Evolutionary conservation across 2,113 vertebrate genomes (phyloP).

Genomic region (Neoarius graeffei): DNA sequence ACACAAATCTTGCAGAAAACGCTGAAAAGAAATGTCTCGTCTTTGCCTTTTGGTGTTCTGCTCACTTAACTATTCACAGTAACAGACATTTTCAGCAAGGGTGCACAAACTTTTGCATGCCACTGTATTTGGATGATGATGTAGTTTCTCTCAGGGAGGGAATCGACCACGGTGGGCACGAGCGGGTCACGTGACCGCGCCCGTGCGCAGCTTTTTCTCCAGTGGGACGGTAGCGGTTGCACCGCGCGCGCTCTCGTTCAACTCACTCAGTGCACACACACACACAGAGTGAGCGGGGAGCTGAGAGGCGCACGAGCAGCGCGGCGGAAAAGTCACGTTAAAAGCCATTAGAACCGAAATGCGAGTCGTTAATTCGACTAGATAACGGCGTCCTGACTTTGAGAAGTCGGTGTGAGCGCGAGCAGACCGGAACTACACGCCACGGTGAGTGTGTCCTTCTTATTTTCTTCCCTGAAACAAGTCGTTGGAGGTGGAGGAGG

Average conservation of each 20-base stretch:
- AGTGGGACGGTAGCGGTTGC: slow-evolving; percentile 3
- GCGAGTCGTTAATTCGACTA: slow-evolving; percentile 32
- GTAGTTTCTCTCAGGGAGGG: too few relatives aligned
- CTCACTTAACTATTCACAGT: too few relatives aligned
- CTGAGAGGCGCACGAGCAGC: background rate
- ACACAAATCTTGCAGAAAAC: too few relatives aligned
- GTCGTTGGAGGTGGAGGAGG: background rate
- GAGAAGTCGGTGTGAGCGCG: slow-evolving; percentile 46
- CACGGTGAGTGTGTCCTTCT: background rate
- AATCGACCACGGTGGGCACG: too few relatives aligned
- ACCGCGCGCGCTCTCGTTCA: background rate
- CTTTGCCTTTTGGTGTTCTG: too few relatives aligned
- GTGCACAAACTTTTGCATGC: too few relatives aligned
- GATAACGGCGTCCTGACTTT: slow-evolving; percentile 46
- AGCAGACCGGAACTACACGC: background rate
- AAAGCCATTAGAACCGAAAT: slow-evolving; percentile 41
- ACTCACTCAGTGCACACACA: background rate
- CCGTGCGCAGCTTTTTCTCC: slow-evolving; percentile 63
- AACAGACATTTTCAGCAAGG: too few relatives aligned
- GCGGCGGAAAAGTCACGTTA: background rate
- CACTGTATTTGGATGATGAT: too few relatives aligned
- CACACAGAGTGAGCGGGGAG: background rate
- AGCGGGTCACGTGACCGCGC: background rate
- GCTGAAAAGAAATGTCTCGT: too few relatives aligned
- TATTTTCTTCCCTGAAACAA: background rate